Percentiles rank a stretch among this genome's conserved stretches.
Conservation (phyloP, 2,888 invertebrate genomes). For the Heteromurus nitidus region DNA sequence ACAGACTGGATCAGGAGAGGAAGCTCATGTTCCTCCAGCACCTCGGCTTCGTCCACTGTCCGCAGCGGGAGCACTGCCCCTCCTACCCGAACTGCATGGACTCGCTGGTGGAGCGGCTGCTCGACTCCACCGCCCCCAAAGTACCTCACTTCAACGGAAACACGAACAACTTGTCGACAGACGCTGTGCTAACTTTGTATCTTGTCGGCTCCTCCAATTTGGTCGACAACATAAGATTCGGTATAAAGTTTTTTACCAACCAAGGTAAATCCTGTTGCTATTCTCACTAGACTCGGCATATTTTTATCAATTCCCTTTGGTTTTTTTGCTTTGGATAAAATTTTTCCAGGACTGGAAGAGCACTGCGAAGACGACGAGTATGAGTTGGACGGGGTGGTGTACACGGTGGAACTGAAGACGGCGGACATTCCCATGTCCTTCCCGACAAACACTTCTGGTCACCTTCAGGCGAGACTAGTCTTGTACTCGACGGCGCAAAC, state of each 20-base stretch:
- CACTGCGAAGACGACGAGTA: conserved; percentile 93
- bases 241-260: too few relatives aligned
- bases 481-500: conserved; percentile 91
- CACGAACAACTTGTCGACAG: conserved; percentile 72
- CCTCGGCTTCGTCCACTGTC: conserved; percentile 95
- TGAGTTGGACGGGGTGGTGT: conserved; percentile 85
- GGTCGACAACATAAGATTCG: conserved; percentile 70
- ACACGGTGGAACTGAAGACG: conserved; percentile 82
- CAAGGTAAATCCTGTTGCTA: too few relatives aligned
- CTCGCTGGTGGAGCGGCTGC: conserved; percentile 77
- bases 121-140: conserved; percentile 73
- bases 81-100: conserved; percentile 90
- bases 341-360: conserved; percentile 78
- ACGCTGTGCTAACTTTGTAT: conserved; percentile 73
- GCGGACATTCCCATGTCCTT: conserved; percentile 71
- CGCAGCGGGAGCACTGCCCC: conserved; percentile 95
- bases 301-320: neutral
- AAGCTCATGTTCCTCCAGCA: conserved; percentile 96
- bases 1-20: conserved; percentile 94
- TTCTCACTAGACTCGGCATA: neutral
- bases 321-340: neutral
- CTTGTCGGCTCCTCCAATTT: conserved; percentile 71
- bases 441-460: conserved; percentile 66
- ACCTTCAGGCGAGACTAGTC: conserved; percentile 73
- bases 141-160: conserved; percentile 72